Evolutionary conservation across 1,140 invertebrate species (phyloP).

Genomic region (Cylas formicarius): DNA sequence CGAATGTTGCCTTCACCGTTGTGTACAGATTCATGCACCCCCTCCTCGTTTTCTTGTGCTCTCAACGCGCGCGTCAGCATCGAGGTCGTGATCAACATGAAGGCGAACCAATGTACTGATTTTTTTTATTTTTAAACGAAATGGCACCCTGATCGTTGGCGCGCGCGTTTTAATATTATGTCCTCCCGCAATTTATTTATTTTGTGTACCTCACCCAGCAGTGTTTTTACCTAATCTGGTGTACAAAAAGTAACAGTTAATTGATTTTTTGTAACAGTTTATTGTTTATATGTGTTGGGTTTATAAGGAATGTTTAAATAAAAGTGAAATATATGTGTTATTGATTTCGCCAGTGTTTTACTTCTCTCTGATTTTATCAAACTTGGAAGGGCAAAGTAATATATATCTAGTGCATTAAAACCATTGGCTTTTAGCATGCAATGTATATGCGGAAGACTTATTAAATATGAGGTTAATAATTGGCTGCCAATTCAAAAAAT

Average conservation of each 20-base stretch:
- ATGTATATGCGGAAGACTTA: no score
- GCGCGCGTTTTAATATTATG: conserved; percentile 21
- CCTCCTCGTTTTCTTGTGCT: conserved; percentile 16
- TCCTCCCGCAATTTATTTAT: conserved; percentile 22
- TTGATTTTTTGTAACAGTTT: conserved; percentile 35
- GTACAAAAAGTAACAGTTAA: conserved; percentile 31
- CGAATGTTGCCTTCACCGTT: conserved; percentile 33
- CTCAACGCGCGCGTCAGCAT: no score
- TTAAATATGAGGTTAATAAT: no score
- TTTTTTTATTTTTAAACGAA: conserved; percentile 9
- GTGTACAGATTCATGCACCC: conserved; percentile 39
- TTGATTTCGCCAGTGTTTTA: conserved; percentile 11
- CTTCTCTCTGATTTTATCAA: conserved; percentile 10
- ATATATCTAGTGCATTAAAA: no score
- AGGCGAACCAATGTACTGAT: not conserved
- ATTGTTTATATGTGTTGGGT: conserved; percentile 42
- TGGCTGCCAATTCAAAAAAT: no score
- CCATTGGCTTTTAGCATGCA: no score
- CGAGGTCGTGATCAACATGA: no score
- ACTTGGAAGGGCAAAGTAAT: no score
- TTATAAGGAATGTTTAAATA: conserved; percentile 42
- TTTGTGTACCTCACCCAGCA: conserved; percentile 28
- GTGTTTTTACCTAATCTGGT: conserved; percentile 19
- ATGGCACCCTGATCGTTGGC: conserved; percentile 19
- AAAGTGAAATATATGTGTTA: conserved; percentile 30